Percentiles rank a stretch among this genome's conserved stretches.
phyloP scores from a whole-genome alignment of 2,797 vertebrate species.

The Hozukius guyotensis region DNA sequence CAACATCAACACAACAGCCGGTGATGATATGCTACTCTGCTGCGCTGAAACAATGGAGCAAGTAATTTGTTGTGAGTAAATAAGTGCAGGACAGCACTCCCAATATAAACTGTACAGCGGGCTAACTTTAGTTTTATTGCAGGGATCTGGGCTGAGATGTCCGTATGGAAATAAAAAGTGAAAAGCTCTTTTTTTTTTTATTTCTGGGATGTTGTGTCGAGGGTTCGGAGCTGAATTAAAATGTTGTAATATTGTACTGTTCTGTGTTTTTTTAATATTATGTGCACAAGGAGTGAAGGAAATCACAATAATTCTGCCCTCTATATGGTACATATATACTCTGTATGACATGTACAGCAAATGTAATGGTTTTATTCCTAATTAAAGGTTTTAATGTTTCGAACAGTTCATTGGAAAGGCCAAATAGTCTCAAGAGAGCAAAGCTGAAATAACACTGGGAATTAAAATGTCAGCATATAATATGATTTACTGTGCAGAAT shows the following conservation, averaged over 20 bases:
- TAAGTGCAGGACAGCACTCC: slow-evolving; percentile 22
- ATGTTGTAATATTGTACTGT: neutral
- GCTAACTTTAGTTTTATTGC: slow-evolving; percentile 30
- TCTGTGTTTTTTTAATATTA: neutral
- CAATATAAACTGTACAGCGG: slow-evolving; percentile 15
- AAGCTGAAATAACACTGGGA: slow-evolving; percentile 13
- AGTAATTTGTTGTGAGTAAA: slow-evolving; percentile 53
- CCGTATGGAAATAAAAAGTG: slow-evolving; percentile 47
- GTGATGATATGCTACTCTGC: slow-evolving; percentile 40
- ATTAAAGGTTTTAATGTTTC: slow-evolving; percentile 38
- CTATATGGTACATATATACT: neutral
- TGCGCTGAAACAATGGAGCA: slow-evolving; percentile 32
- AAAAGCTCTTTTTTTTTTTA: neutral
- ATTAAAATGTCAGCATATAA: neutral
- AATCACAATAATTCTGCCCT: neutral
- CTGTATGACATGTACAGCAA: neutral
- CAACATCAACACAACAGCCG: slow-evolving; percentile 33
- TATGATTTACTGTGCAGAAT: neutral
- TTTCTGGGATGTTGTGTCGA: slow-evolving; percentile 8
- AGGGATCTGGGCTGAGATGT: slow-evolving; percentile 18
- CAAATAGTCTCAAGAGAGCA: slow-evolving; percentile 16
- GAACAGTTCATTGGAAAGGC: slow-evolving; percentile 25
- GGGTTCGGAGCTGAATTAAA: neutral
- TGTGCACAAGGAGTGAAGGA: neutral
- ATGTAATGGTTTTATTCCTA: slow-evolving; percentile 28